Conservation (phyloP, 2,888 invertebrate genomes). For the Apomyelois bistriatella region DNA sequence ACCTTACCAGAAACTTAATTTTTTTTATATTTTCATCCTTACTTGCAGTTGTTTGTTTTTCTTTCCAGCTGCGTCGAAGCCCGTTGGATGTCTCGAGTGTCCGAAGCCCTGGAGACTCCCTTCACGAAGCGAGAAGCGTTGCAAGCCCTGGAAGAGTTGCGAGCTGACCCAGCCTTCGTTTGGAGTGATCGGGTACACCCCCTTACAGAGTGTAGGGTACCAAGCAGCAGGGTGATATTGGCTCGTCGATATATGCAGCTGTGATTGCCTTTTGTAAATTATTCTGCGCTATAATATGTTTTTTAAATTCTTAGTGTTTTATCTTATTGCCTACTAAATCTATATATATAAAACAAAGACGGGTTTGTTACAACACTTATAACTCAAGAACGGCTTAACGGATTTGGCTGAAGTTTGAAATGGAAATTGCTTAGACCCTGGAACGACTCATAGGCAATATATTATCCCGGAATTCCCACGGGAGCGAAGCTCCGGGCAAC, state of each 20-base stretch:
- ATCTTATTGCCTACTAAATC: too few species aligned
- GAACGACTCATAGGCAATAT: too few species aligned
- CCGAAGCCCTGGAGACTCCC: slow-evolving; percentile 45
- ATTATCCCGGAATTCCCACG: too few species aligned
- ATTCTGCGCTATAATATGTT: background rate
- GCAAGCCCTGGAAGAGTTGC: slow-evolving; percentile 39
- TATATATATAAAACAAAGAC: too few species aligned
- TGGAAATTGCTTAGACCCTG: too few species aligned
- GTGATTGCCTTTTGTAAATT: background rate
- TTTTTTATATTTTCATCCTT: too few species aligned
- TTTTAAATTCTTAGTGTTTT: background rate
- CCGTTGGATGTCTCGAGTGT: slow-evolving; percentile 61
- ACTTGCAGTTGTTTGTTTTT: background rate
- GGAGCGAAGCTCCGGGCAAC: too few species aligned
- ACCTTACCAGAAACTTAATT: too few species aligned
- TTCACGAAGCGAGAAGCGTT: slow-evolving; percentile 31
- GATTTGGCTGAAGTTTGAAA: too few species aligned
- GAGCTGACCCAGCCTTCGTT: slow-evolving; percentile 51
- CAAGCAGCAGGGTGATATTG: slow-evolving; percentile 50
- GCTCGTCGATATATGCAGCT: slow-evolving; percentile 44
- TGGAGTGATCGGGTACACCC: slow-evolving; percentile 61
- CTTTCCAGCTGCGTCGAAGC: slow-evolving; percentile 58
- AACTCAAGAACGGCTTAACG: too few species aligned
- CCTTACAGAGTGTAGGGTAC: slow-evolving; percentile 54
- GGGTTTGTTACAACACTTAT: too few species aligned